Base-by-base conservation (phyloP, 53 echinoderm and acorn worm species). In the Antedon mediterranea region DNA sequence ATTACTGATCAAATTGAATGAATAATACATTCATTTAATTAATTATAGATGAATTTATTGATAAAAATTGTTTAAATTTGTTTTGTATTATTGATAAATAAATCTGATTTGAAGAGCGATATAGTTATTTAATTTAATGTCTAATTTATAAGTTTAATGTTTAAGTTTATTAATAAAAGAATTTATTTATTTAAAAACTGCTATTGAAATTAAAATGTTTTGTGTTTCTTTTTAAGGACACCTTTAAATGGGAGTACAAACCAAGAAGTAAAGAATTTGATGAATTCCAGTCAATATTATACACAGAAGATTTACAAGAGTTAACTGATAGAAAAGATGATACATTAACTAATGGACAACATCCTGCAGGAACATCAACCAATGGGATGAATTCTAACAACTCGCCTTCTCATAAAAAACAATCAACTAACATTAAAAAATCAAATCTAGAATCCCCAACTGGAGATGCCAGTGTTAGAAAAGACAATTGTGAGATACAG, bases 1-100 rank as follows among this genome's bases (percentile, higher is more conserved):
- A n/a, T n/a, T n/a, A n/a, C n/a, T n/a, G 73, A 73, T 0, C 81
- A 91, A 83, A 91, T 94, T 91, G 95, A 91, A 71, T 91, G 95
- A 82, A 89, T 87, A 31, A 91, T 94, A 79, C 20, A 26, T 18
- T 18, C 4, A 37, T 37, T 37, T 37, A 37, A 37, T 4, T 6
- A 37, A 6, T 37, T 37, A 37, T 6, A 37, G 37, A 37, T 37
- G 37, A 11, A 37, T 37, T 37, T 37, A 37, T 37, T 37, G 37
- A 37, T 37, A 37, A 6, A 6, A 37, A 11, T 37, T 37, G 37
- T 11, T 37, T 37, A 6, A 6, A 37, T 37, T 37, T 37, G 37
- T 37, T 37, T 37, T 37, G n/a, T 4, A 37, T 11, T 37, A n/a
- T n/a, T n/a, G n/a, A n/a, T n/a, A n/a, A n/a, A n/a, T n/a, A n/a